These are phyloP conservation scores for Channa maculata DNA, from an alignment of 2,113 vertebrate genomes.

Conservation along the genomic window DNA sequence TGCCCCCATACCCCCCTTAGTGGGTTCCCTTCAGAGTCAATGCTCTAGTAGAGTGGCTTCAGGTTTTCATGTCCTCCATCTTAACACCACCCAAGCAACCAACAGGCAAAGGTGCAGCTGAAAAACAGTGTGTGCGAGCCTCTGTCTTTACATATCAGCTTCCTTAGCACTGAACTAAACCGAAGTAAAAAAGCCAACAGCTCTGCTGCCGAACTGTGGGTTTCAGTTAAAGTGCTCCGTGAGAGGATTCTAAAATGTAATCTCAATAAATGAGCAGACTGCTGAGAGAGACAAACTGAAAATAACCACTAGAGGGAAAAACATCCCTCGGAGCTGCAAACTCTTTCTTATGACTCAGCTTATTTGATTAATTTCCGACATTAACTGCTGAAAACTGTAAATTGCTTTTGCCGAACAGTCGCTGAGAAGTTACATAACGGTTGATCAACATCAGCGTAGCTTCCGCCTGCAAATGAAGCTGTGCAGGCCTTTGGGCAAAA, in stretches of 20 bases:
- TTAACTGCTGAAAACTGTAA: constrained; percentile 51
- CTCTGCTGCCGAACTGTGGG: constrained; percentile 1
- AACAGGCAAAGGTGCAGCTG: not conserved
- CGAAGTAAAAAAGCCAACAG: not conserved
- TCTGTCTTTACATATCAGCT: not conserved
- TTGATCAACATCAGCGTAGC: constrained; percentile 15
- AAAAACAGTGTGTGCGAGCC: not conserved
- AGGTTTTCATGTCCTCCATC: no score
- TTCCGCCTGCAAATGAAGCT: constrained; percentile 29
- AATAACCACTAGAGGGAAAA: constrained; percentile 42
- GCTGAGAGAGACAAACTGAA: constrained; percentile 42
- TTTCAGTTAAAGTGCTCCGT: constrained; percentile 11
- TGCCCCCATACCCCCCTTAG: no score
- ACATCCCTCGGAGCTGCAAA: constrained; percentile 29
- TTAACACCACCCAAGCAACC: not conserved
- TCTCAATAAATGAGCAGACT: constrained; percentile 38
- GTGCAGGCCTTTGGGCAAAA: constrained; percentile 4
- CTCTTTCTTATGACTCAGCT: constrained; percentile 53
- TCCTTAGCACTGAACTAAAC: constrained; percentile 1
- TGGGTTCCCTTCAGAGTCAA: no score
- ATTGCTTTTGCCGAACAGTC: constrained; percentile 36
- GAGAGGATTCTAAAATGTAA: constrained; percentile 32
- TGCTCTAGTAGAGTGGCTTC: not conserved
- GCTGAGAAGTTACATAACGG: constrained; percentile 16
- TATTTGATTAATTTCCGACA: constrained; percentile 59